Evolutionary conservation across 2,113 vertebrate species (phyloP).

Genomic region (Todiramphus saurophagus): DNA sequence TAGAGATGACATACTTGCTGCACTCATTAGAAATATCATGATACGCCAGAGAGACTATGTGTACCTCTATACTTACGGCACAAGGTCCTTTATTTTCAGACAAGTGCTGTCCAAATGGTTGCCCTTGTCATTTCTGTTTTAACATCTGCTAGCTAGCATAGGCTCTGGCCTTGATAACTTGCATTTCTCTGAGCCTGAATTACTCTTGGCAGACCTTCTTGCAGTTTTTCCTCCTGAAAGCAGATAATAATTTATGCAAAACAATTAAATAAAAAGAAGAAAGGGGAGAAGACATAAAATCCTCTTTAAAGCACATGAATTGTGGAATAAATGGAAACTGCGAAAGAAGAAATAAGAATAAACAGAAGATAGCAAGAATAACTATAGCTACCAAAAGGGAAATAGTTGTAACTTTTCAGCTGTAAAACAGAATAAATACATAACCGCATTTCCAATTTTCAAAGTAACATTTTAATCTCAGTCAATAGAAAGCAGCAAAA

Average conservation of each 20-base stretch:
- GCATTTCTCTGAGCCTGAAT: neutral
- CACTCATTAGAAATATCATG: constrained; percentile 2
- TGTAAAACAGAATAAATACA: neutral
- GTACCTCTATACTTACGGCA: neutral
- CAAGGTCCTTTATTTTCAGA: neutral
- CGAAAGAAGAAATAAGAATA: neutral
- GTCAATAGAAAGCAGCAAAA: neutral
- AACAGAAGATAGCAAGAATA: neutral
- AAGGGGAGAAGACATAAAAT: neutral
- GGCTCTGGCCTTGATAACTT: constrained; percentile 14
- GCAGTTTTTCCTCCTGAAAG: neutral
- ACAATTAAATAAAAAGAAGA: neutral
- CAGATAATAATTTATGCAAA: neutral
- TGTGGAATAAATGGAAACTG: neutral
- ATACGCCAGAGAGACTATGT: neutral
- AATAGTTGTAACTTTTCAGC: neutral
- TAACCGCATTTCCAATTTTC: neutral
- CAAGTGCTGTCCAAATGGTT: neutral
- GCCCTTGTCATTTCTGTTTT: neutral
- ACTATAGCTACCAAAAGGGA: neutral
- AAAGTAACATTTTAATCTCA: neutral
- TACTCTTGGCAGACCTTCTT: neutral
- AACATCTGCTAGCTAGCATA: neutral
- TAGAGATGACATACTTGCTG: neutral
- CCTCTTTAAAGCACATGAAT: neutral